Percentiles rank a stretch among this genome's conserved stretches.
Evolutionary conservation across 2,888 invertebrate genomes (phyloP).

Genomic region (Nephrotoma guestfalica): DNA sequence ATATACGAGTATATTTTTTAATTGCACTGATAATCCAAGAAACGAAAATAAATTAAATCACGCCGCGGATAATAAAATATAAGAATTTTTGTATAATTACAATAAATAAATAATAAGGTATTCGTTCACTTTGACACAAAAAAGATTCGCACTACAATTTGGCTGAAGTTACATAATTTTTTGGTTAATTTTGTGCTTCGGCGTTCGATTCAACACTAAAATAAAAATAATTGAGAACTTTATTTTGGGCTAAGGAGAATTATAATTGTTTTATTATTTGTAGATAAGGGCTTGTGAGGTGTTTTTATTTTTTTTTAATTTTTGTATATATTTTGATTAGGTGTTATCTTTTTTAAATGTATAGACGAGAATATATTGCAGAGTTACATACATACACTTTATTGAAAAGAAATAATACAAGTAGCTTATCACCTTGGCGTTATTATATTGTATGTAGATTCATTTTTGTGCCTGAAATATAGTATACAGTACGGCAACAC

Average conservation of each 20-base stretch:
- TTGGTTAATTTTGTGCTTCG: background rate
- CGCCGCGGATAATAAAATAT: background rate
- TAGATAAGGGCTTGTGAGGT: background rate
- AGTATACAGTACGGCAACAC: no score
- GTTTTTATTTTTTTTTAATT: background rate
- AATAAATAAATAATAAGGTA: background rate
- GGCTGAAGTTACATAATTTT: background rate
- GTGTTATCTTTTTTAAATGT: background rate
- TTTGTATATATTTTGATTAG: background rate
- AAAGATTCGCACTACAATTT: background rate
- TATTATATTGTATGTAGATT: constrained; percentile 1
- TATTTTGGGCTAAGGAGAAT: background rate
- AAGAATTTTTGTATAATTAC: background rate
- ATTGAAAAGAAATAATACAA: constrained; percentile 6
- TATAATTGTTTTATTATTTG: background rate
- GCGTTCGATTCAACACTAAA: background rate
- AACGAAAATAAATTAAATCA: background rate
- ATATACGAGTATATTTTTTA: background rate
- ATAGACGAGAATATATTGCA: background rate
- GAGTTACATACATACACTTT: background rate
- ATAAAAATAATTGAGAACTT: background rate
- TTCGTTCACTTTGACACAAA: background rate
- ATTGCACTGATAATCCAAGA: background rate
- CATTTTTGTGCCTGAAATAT: background rate
- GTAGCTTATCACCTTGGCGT: constrained; percentile 8